These are phyloP conservation scores for Caenorhabditis becei DNA, from an alignment of 2,888 invertebrate species.

Conservation along the genomic window DNA sequence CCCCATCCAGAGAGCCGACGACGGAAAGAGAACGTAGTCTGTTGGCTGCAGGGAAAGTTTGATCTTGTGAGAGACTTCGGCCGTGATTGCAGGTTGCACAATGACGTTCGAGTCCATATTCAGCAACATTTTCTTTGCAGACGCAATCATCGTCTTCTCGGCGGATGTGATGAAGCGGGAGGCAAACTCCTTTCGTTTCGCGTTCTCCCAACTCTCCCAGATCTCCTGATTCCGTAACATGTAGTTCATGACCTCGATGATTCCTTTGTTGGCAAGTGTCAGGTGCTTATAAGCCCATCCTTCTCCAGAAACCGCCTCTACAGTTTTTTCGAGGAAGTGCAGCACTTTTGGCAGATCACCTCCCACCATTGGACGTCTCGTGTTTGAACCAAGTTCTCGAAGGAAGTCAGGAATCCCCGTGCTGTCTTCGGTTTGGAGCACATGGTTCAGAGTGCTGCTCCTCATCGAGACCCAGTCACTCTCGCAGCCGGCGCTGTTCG, in stretches of 20 bases:
- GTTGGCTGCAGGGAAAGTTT: constrained; percentile 32
- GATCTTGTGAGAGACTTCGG: constrained; percentile 49
- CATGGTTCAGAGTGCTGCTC: constrained; percentile 30
- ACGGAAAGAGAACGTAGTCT: constrained; percentile 68
- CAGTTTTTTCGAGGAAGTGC: constrained; percentile 59
- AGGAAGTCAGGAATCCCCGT: constrained; percentile 64
- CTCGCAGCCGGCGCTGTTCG: constrained; percentile 62
- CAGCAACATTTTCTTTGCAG: constrained; percentile 23
- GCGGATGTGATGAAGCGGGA: constrained; percentile 28
- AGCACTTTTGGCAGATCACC: constrained; percentile 72
- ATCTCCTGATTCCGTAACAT: constrained; percentile 47
- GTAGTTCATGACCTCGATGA: constrained; percentile 63
- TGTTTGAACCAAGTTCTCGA: constrained; percentile 47
- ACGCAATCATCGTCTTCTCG: constrained; percentile 52
- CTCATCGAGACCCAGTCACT: constrained; percentile 57
- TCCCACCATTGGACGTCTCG: constrained; percentile 67
- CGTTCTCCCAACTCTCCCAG: constrained; percentile 60
- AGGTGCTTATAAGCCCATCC: constrained; percentile 51
- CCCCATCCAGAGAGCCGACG: constrained; percentile 65
- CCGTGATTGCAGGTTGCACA: constrained; percentile 44
- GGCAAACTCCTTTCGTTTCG: constrained; percentile 40
- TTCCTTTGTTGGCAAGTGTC: constrained; percentile 25
- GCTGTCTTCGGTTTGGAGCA: constrained; percentile 36
- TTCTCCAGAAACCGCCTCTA: constrained; percentile 44
- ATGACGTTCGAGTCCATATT: constrained; percentile 42